These are phyloP conservation scores for Catalaphyllia jardinei DNA, from an alignment of 64 coral and sea anemone genomes.

Conservation along the genomic window DNA sequence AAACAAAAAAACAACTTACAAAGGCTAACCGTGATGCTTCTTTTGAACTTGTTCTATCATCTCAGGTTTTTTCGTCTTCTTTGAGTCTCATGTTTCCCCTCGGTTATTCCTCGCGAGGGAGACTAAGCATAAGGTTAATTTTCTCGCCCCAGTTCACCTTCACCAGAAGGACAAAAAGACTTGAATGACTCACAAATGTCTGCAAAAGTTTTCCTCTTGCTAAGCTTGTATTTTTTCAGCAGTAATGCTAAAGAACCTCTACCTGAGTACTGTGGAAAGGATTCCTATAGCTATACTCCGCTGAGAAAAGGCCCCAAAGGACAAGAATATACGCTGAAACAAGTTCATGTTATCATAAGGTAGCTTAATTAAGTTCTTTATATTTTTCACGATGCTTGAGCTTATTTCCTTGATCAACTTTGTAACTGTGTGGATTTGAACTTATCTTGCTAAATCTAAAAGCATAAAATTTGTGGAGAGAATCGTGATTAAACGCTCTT, in stretches of 20 bases:
- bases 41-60: too few species aligned
- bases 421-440: too few species aligned
- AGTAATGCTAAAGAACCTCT: conserved; percentile 1
- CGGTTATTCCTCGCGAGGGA: too few species aligned
- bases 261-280: conserved; percentile 57
- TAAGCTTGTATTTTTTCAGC: conserved; percentile 6
- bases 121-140: not conserved
- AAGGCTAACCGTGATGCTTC: too few species aligned
- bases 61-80: too few species aligned
- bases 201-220: not conserved
- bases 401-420: too few species aligned
- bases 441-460: too few species aligned
- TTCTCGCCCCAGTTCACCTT: not conserved
- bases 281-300: conserved; percentile 22
- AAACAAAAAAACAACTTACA: too few species aligned
- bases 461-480: too few species aligned
- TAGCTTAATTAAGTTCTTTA: not conserved
- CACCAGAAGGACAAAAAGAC: not conserved
- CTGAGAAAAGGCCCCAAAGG: not conserved
- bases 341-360: conserved; percentile 61
- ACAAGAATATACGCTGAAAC: conserved; percentile 48
- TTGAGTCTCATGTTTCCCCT: too few species aligned
- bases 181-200: not conserved
- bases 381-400: too few species aligned
- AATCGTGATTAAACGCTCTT: too few species aligned